phyloP scores from a whole-genome alignment of 2,113 vertebrate genomes.

The Vulpes lagopus region DNA sequence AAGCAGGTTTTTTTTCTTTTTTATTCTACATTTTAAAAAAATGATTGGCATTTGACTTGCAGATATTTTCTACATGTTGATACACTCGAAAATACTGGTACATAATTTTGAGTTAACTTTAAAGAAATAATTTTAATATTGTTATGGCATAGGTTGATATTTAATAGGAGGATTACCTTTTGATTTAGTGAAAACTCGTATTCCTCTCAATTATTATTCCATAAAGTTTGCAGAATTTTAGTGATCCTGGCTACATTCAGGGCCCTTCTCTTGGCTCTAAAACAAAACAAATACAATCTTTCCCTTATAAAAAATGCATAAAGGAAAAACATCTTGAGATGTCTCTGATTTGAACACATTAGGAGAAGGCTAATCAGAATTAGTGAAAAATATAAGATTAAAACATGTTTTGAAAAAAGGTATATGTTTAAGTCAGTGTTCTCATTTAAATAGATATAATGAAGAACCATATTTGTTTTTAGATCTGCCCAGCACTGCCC shows the following conservation, averaged over 20 bases:
- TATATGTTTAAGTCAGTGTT: background rate
- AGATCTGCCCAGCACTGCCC: background rate
- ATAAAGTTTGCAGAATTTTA: background rate
- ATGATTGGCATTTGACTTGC: background rate
- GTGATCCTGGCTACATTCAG: background rate
- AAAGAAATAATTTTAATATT: background rate
- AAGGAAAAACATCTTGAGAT: background rate
- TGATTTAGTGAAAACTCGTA: background rate
- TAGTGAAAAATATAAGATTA: background rate
- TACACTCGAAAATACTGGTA: constrained; percentile 40
- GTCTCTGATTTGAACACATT: background rate
- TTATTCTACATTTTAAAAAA: constrained; percentile 16
- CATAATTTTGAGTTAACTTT: background rate
- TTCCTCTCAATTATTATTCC: background rate
- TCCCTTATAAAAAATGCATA: background rate
- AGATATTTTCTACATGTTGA: constrained; percentile 4
- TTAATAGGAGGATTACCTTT: background rate
- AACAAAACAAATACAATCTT: background rate
- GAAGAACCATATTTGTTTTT: background rate
- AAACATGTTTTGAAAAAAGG: background rate
- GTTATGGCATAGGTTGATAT: background rate
- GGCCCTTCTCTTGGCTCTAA: background rate
- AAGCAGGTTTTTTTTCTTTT: background rate
- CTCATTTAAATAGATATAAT: background rate
- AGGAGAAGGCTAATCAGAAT: background rate